Percentiles rank a stretch among this genome's conserved stretches.
phyloP scores from a whole-genome alignment of 2,888 invertebrate genomes.

The Drosophila prostipennis region DNA sequence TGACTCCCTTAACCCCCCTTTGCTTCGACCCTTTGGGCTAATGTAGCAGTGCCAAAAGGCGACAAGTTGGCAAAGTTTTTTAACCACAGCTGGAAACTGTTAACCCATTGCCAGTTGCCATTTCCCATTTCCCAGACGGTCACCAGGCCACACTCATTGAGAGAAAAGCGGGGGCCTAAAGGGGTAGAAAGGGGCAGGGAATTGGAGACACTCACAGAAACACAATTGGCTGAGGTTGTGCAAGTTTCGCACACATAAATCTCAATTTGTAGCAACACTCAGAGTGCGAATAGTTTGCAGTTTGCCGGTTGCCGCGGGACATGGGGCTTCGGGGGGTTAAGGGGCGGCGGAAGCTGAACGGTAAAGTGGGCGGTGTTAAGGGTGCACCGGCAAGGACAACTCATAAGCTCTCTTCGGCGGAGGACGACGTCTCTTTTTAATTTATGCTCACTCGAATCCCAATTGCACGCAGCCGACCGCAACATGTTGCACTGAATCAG shows the following conservation, averaged over 20 bases:
- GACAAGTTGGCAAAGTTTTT: constrained; percentile 51
- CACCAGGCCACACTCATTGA: constrained; percentile 55
- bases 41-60: constrained; percentile 44
- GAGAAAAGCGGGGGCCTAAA: background rate
- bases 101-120: constrained; percentile 59
- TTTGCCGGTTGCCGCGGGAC: constrained; percentile 8
- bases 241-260: constrained; percentile 74
- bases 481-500: constrained; percentile 70
- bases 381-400: constrained; percentile 35
- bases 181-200: background rate
- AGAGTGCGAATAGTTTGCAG: constrained; percentile 72
- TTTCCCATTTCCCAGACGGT: constrained; percentile 68
- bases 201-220: constrained; percentile 28
- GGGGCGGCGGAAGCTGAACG: background rate
- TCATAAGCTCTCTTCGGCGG: constrained; percentile 51
- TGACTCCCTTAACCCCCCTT: background rate
- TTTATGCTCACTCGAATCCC: constrained; percentile 76
- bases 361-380: background rate
- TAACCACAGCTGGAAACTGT: constrained; percentile 53
- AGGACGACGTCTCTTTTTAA: constrained; percentile 63
- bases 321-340: constrained; percentile 3
- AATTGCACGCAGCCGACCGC: constrained; percentile 73
- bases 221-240: constrained; percentile 70
- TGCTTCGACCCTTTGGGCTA: constrained; percentile 8
- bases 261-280: constrained; percentile 74